Evolutionary conservation across 2,113 vertebrate genomes (phyloP).

Genomic region (Tachuris rubrigastra): DNA sequence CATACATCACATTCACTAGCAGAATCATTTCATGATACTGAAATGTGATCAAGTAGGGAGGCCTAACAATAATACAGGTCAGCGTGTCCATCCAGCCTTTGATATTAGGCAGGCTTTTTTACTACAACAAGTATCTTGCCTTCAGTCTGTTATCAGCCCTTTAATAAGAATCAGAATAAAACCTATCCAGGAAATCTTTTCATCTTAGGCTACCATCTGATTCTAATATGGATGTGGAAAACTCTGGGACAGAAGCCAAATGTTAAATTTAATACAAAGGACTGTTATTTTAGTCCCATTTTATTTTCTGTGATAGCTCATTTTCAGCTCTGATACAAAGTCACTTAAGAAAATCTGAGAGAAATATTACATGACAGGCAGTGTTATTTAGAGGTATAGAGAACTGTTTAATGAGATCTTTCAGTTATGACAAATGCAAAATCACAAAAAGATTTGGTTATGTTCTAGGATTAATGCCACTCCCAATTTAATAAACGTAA

Average conservation of each 20-base stretch:
- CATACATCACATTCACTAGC: not conserved
- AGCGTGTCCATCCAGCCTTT: conserved; percentile 16
- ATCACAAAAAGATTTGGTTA: not conserved
- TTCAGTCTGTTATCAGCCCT: conserved; percentile 44
- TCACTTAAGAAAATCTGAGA: not conserved
- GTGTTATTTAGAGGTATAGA: not conserved
- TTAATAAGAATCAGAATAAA: conserved; percentile 54
- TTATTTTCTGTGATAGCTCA: conserved; percentile 39
- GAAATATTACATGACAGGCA: not conserved
- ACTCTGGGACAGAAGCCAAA: conserved; percentile 50
- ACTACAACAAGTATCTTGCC: conserved; percentile 13
- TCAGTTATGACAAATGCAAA: conserved; percentile 1
- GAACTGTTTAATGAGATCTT: not conserved
- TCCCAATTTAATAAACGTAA: not conserved
- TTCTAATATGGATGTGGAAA: conserved; percentile 31
- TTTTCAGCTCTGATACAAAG: conserved; percentile 18
- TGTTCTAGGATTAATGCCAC: not conserved
- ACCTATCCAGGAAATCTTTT: conserved; percentile 55
- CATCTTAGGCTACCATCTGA: conserved; percentile 41
- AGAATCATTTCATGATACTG: not conserved
- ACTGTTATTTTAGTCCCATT: conserved; percentile 31
- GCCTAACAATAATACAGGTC: conserved; percentile 3
- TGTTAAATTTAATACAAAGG: conserved; percentile 50
- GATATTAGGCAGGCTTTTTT: conserved; percentile 9
- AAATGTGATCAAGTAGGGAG: not conserved